phyloP scores from a whole-genome alignment of 2,113 vertebrate genomes.

The Sinocyclocheilus anophthalmus region DNA sequence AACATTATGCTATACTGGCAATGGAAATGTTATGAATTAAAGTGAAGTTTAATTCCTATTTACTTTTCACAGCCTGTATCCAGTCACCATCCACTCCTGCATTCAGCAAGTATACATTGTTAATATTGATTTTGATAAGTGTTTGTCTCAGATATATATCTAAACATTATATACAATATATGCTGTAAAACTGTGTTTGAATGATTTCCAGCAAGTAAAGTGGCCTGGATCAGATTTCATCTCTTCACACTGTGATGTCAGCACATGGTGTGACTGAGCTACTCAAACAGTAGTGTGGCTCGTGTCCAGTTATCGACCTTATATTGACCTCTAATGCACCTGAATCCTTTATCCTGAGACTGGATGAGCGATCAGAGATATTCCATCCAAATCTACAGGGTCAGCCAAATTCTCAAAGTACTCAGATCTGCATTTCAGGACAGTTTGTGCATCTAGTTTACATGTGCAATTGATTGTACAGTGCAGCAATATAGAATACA shows the following conservation, averaged over 20 bases:
- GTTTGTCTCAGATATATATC: neutral
- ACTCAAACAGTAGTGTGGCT: conserved; percentile 15
- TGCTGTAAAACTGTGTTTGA: neutral
- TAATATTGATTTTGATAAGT: neutral
- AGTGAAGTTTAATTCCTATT: neutral
- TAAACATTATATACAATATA: neutral
- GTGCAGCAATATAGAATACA: neutral
- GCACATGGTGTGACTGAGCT: conserved; percentile 7
- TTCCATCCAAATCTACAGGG: neutral
- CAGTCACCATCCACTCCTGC: neutral
- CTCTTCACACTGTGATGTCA: conserved; percentile 32
- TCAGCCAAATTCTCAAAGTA: conserved; percentile 8
- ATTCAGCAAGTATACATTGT: neutral
- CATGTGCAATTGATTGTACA: neutral
- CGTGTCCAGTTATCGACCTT: conserved; percentile 35
- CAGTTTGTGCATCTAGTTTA: neutral
- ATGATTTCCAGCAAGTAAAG: neutral
- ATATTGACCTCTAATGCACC: conserved; percentile 46
- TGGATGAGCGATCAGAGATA: neutral
- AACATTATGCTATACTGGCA: too few relatives aligned
- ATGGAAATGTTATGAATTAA: neutral
- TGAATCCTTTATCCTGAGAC: conserved; percentile 26
- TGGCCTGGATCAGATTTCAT: conserved; percentile 15
- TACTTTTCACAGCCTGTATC: neutral
- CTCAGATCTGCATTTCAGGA: neutral